Evolutionary conservation across 1,140 invertebrate genomes (phyloP).

Genomic region (Eriosoma lanigerum): DNA sequence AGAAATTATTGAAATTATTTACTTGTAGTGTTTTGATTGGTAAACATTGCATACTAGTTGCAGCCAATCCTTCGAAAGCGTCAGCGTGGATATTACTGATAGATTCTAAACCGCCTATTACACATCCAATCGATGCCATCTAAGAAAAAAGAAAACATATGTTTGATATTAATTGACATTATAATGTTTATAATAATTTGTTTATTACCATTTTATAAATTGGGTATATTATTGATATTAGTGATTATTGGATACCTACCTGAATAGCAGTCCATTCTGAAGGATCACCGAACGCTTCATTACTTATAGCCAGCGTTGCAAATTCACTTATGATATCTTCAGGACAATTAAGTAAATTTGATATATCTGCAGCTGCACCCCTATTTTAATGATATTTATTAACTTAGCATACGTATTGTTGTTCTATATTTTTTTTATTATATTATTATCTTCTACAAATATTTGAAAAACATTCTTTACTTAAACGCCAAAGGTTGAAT

Average conservation of each 20-base stretch:
- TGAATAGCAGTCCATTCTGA: slow-evolving; percentile 57
- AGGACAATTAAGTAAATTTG: slow-evolving; percentile 58
- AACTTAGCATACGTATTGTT: neutral
- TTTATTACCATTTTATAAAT: too few relatives aligned
- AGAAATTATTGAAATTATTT: neutral
- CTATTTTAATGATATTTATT: slow-evolving; percentile 42
- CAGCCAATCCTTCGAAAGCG: slow-evolving; percentile 54
- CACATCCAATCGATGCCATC: slow-evolving; percentile 55
- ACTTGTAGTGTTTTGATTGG: slow-evolving; percentile 53
- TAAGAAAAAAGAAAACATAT: neutral
- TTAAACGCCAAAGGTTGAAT: slow-evolving; percentile 61
- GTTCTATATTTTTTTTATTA: neutral
- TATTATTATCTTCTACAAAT: neutral
- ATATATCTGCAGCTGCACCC: slow-evolving; percentile 59
- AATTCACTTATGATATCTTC: slow-evolving; percentile 58
- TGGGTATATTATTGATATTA: too few relatives aligned
- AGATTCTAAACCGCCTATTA: slow-evolving; percentile 53
- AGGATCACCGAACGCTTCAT: slow-evolving; percentile 59
- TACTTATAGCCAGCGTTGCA: slow-evolving; percentile 58
- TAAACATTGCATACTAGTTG: slow-evolving; percentile 54
- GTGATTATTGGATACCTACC: neutral
- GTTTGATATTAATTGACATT: too few relatives aligned
- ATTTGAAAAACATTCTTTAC: slow-evolving; percentile 48
- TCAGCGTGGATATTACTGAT: slow-evolving; percentile 52
- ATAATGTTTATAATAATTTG: too few relatives aligned